Evolutionary conservation across 2,113 vertebrate species (phyloP).

Genomic region (Centropristis striata): DNA sequence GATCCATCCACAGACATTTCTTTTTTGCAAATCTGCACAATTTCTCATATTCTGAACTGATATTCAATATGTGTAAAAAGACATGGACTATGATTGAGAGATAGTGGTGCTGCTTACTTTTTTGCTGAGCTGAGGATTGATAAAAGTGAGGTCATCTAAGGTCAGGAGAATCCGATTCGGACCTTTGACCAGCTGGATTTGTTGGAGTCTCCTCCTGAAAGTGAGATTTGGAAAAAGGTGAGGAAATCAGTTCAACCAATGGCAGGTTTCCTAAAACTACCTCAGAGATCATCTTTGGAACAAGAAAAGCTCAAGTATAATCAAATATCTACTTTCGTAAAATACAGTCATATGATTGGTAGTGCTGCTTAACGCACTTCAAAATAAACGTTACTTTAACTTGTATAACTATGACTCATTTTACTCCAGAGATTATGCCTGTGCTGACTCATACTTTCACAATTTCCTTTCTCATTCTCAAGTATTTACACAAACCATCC

Average conservation of each 20-base stretch:
- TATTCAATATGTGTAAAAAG: background rate
- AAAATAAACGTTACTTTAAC: background rate
- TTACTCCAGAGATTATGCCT: background rate
- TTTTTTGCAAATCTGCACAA: background rate
- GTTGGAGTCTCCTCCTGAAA: constrained; percentile 87
- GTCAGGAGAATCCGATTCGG: constrained; percentile 91
- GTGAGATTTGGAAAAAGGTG: constrained; percentile 35
- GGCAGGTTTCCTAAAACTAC: background rate
- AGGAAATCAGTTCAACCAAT: constrained; percentile 4
- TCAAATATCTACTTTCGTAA: background rate
- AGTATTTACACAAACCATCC: background rate
- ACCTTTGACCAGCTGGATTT: constrained; percentile 91
- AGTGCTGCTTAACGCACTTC: background rate
- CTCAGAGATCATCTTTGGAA: background rate
- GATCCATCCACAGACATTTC: background rate
- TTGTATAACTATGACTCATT: background rate
- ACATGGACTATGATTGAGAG: background rate
- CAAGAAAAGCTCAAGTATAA: background rate
- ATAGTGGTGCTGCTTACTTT: constrained; percentile 80
- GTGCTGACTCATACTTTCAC: background rate
- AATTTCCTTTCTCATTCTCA: background rate
- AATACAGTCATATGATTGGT: background rate
- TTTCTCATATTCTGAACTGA: background rate
- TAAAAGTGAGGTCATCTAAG: constrained; percentile 91
- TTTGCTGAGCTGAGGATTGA: constrained; percentile 90